Evolutionary conservation across 2,797 vertebrate species (phyloP).

Genomic region (Rhinatrema bivittatum): DNA sequence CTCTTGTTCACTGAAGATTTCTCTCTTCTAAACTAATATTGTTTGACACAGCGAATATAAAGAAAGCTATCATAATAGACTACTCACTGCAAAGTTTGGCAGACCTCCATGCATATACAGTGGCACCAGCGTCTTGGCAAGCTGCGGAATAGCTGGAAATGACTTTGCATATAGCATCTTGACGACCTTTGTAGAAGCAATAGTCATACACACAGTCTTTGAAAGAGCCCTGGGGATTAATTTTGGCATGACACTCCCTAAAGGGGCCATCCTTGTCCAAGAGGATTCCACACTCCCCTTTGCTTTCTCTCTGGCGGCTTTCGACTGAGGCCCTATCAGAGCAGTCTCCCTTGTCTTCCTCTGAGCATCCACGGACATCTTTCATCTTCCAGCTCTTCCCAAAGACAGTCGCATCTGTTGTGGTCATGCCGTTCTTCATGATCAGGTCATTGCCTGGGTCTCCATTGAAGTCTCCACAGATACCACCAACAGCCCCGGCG

Average conservation of each 20-base stretch:
- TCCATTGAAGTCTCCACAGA: constrained; percentile 50
- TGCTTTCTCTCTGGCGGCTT: constrained; percentile 1
- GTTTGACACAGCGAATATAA: no score
- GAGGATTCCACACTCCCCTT: constrained; percentile 26
- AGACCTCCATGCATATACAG: constrained; percentile 20
- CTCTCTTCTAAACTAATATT: no score
- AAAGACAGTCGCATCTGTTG: constrained; percentile 28
- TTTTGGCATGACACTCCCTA: constrained; percentile 5
- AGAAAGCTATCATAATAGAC: no score
- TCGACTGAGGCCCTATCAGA: background rate
- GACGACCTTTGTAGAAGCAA: background rate
- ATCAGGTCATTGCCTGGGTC: constrained; percentile 35
- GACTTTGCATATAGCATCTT: constrained; percentile 3
- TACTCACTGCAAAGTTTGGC: constrained; percentile 55
- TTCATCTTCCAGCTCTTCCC: constrained; percentile 44
- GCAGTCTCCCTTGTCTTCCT: accelerated
- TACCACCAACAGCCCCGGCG: constrained; percentile 34
- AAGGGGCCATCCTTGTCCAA: constrained; percentile 6
- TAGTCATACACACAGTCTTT: constrained; percentile 22
- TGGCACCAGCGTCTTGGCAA: constrained; percentile 18
- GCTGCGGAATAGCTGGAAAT: constrained; percentile 14
- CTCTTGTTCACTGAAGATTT: no score
- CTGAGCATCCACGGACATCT: background rate
- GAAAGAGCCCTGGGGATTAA: constrained; percentile 9
- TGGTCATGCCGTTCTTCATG: constrained; percentile 15